A percentile compares a stretch with the other conserved stretches of the same genome.
phyloP scores from a whole-genome alignment of 2,797 vertebrate species.

The Phaenicophaeus curvirostris region DNA sequence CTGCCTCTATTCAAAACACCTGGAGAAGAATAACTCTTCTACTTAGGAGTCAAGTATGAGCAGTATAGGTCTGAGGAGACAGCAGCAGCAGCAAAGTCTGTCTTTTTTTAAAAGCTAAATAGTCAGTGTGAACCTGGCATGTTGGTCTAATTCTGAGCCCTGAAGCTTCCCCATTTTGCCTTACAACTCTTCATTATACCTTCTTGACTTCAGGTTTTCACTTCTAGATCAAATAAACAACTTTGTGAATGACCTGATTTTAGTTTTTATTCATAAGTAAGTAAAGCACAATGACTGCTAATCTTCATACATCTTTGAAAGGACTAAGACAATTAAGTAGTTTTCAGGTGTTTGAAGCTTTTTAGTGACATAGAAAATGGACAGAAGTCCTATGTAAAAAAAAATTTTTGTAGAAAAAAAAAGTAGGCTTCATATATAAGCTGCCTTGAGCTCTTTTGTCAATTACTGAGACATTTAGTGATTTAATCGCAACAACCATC shows the following conservation, averaged over 20 bases:
- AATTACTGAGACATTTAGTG: not conserved
- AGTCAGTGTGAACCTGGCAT: accelerated
- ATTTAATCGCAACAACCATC: not conserved
- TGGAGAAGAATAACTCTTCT: not conserved
- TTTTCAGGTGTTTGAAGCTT: not conserved
- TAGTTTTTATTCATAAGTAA: not conserved
- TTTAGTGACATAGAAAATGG: not conserved
- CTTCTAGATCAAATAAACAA: not conserved
- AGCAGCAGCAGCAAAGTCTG: not conserved
- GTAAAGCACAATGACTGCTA: not conserved
- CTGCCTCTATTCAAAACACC: not conserved
- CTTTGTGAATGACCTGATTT: not conserved
- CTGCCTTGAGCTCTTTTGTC: not conserved
- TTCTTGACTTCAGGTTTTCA: not conserved
- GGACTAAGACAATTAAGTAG: not conserved
- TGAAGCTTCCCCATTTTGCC: not conserved
- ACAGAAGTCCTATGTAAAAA: not conserved
- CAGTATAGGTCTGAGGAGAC: not conserved
- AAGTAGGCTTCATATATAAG: not conserved
- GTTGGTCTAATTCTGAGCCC: not conserved
- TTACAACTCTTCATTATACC: not conserved
- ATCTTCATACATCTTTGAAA: not conserved
- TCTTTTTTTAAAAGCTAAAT: not conserved
- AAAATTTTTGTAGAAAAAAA: not conserved
- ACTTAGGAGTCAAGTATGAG: accelerated